Base-by-base conservation (phyloP, 2,888 invertebrate species). In the Plutella xylostella region DNA sequence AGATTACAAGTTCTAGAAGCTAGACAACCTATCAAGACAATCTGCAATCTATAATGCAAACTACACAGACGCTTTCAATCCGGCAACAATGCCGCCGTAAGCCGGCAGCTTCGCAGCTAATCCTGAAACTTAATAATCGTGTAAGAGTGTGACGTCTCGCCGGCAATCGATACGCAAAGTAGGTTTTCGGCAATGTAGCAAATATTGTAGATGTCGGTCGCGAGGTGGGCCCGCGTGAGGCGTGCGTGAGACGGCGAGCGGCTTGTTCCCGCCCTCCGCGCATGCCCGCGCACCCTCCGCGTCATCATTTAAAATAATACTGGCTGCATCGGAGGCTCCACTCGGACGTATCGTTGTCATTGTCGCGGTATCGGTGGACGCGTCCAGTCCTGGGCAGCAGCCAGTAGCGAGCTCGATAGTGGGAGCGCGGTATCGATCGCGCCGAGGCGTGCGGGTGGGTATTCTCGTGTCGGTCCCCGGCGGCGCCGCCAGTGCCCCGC, bases 251-350 rank as follows among this genome's bases (percentile, higher is more conserved):
- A n/a, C 28, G 28, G 3, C 22, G 22, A 22, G 28, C 7, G 43
- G 34, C 34, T 31, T 31, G 42, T 31, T 42, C 28, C 72, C 77
- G 79, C 75, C 72, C 72, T 77, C 80, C 78, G 78, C 76, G 74
- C 75, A 72, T 77, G 72, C 69, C 71, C 68, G 66, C 66, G 4
- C 7, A 28, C 28, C 11, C 15, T 3, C 5, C 2, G 15, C n/a
- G 14, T 14, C 18, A n/a, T 19, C 28, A 6, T 28, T 41, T 4
- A n/a, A 28, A 28, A 28, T 28, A n/a, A 4, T 28, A 22, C 22
- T 28, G 11, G 7, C 28, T 6, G 28, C 9, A 28, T 3, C 11
- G 28, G 9, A 22, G 22, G 6, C 22, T 5, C 22, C 6, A 28
- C 28, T 4, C 28, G 7, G 3, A 28, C 9, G 28, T 9, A 28